These are phyloP conservation scores for Apteryx mantelli DNA, from an alignment of 2,113 vertebrate species.

Conservation along the genomic window DNA sequence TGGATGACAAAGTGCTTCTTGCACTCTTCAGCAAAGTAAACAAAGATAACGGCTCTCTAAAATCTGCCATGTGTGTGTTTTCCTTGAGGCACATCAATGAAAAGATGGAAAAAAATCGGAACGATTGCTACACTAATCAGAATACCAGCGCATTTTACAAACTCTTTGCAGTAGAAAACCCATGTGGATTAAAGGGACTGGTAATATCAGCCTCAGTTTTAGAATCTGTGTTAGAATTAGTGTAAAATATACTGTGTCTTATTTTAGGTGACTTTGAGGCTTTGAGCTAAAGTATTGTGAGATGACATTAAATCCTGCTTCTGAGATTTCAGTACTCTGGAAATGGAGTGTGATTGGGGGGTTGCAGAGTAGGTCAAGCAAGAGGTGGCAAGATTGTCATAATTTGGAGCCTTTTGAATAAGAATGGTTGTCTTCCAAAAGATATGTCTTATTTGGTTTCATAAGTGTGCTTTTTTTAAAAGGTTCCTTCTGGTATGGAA, in stretches of 20 bases:
- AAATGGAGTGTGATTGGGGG: neutral
- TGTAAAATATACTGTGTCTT: neutral
- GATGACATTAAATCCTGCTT: neutral
- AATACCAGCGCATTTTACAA: constrained; percentile 80
- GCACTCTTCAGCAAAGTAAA: constrained; percentile 85
- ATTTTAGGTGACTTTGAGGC: neutral
- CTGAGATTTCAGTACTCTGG: neutral
- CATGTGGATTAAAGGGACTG: constrained; percentile 48
- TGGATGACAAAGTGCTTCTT: constrained; percentile 82
- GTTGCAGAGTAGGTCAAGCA: neutral
- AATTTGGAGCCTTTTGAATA: neutral
- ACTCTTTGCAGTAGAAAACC: constrained; percentile 81
- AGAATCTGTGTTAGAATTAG: neutral
- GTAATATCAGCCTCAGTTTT: constrained; percentile 43
- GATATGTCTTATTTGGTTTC: neutral
- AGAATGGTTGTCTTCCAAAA: neutral
- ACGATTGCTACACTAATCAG: constrained; percentile 82
- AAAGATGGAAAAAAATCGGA: constrained; percentile 82
- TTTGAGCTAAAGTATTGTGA: neutral
- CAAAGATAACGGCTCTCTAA: constrained; percentile 51
- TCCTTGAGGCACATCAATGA: constrained; percentile 82
- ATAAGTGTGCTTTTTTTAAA: neutral
- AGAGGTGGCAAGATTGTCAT: neutral
- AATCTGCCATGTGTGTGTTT: constrained; percentile 90
- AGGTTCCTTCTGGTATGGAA: neutral